These are phyloP conservation scores for Cyclophora punctaria DNA, from an alignment of 2,888 invertebrate genomes.

Conservation along the genomic window DNA sequence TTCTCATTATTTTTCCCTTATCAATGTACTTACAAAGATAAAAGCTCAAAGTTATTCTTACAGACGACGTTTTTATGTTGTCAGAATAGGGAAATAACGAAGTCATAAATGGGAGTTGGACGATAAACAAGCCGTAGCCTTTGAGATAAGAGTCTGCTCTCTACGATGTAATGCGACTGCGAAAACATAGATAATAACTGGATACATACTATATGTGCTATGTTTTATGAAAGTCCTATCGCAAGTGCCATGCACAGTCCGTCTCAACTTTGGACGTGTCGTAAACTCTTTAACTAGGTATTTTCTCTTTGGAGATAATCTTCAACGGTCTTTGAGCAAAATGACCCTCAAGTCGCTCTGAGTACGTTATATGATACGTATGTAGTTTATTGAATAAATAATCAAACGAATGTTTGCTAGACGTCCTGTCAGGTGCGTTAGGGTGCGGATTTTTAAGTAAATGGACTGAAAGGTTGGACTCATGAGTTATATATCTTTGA, in stretches of 20 bases:
- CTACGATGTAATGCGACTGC: constrained; percentile 41
- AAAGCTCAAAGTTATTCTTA: constrained; percentile 57
- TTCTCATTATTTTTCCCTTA: constrained; percentile 65
- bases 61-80: constrained; percentile 69
- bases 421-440: too few species aligned
- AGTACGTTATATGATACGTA: too few species aligned
- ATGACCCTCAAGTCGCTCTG: background rate
- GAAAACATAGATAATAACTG: constrained; percentile 35
- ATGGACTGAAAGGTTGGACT: too few species aligned
- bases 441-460: too few species aligned
- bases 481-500: too few species aligned
- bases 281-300: constrained; percentile 5
- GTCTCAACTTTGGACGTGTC: constrained; percentile 4
- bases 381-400: too few species aligned
- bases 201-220: constrained; percentile 16
- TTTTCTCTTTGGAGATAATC: background rate
- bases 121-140: constrained; percentile 65
- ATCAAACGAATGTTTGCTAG: too few species aligned
- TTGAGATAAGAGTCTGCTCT: constrained; percentile 53
- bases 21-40: constrained; percentile 60
- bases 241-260: constrained; percentile 9
- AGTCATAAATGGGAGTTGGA: constrained; percentile 65
- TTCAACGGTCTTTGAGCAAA: background rate
- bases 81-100: constrained; percentile 70
- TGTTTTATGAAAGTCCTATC: constrained; percentile 17